Evolutionary conservation across 2,888 invertebrate species (phyloP).

Genomic region (Lasioglossum figueresi): DNA sequence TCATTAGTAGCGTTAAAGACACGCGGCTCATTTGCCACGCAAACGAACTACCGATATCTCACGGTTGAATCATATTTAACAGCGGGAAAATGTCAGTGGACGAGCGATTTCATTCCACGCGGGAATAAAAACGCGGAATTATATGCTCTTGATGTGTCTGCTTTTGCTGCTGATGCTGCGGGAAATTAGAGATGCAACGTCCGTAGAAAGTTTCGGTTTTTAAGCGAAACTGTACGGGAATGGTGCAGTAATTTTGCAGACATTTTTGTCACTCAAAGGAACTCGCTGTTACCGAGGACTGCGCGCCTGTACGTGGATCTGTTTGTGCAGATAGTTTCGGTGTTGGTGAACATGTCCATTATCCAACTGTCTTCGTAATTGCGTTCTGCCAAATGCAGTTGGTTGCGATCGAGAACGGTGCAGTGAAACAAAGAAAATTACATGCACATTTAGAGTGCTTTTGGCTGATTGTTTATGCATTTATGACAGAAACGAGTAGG

Average conservation of each 20-base stretch:
- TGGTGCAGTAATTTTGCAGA: neutral
- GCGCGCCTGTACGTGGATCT: neutral
- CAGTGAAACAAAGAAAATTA: no score
- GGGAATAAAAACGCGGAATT: neutral
- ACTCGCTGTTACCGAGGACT: neutral
- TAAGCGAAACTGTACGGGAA: neutral
- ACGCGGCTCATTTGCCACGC: conserved; percentile 51
- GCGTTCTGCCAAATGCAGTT: neutral
- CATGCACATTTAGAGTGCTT: neutral
- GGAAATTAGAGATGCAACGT: neutral
- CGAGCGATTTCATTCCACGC: conserved; percentile 17
- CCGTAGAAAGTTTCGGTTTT: neutral
- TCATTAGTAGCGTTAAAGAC: no score
- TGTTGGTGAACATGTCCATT: neutral
- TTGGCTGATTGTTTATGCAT: neutral
- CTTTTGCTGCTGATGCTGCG: neutral
- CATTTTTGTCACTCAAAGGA: neutral
- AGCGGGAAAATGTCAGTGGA: conserved; percentile 10
- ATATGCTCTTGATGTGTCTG: neutral
- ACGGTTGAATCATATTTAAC: conserved; percentile 50
- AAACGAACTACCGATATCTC: conserved; percentile 59
- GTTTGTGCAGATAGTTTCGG: neutral
- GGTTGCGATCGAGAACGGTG: no score
- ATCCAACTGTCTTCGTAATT: neutral
- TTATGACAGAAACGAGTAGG: no score